phyloP scores from a whole-genome alignment of 1,140 invertebrate genomes.

The Trinorchestia longiramus region DNA sequence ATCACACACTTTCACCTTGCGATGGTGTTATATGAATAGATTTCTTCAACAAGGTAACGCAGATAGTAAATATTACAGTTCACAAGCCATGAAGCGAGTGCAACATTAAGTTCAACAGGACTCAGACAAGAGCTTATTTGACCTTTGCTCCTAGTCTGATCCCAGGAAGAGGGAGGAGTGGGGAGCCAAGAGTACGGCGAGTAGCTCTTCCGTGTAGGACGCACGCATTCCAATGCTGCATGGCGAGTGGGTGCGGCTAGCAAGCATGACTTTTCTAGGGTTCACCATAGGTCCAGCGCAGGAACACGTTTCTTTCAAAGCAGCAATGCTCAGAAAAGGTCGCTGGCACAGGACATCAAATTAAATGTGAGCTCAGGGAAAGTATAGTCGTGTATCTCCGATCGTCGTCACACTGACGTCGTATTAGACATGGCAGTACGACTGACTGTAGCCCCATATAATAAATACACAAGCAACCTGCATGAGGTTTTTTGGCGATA shows the following conservation, averaged over 20 bases:
- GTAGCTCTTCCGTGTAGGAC: constrained; percentile 6
- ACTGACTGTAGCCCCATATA: not conserved
- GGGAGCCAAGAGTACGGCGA: not conserved
- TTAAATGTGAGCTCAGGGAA: not conserved
- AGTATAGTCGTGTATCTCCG: not conserved
- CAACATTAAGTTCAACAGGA: not conserved
- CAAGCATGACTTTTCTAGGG: not conserved
- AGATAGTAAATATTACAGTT: not conserved
- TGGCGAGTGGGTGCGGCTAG: constrained; percentile 4
- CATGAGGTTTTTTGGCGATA: no score
- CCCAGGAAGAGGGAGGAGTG: not conserved
- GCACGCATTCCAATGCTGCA: not conserved
- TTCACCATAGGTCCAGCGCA: not conserved
- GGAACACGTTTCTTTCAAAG: not conserved
- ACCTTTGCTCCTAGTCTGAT: constrained; percentile 18
- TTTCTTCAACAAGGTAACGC: not conserved
- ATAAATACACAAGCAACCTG: not conserved
- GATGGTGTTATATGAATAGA: not conserved
- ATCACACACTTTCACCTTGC: not conserved
- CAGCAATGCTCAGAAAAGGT: not conserved
- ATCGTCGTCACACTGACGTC: not conserved
- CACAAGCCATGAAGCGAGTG: not conserved
- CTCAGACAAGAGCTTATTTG: not conserved
- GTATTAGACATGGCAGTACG: not conserved
- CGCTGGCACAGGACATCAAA: no score